A percentile compares a stretch with the other conserved stretches of the same genome.
phyloP scores from a whole-genome alignment of 2,113 vertebrate species.

The Melanostigma gelatinosum region DNA sequence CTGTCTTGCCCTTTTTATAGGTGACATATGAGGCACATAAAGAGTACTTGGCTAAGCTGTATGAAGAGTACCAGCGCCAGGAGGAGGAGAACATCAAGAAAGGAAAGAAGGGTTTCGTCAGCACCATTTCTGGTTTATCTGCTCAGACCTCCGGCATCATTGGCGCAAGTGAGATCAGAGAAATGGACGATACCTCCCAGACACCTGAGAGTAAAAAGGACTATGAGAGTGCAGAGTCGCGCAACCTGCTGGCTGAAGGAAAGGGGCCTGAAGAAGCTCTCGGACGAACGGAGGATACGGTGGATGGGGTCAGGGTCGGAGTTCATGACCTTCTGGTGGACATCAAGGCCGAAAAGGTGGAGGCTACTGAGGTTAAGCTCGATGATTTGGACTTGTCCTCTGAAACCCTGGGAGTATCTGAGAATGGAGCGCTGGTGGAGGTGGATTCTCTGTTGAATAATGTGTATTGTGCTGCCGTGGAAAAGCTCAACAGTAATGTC shows the following conservation, averaged over 20 bases:
- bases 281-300: slow-evolving; percentile 74
- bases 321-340: slow-evolving; percentile 93
- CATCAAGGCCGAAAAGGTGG: slow-evolving; percentile 98
- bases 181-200: slow-evolving; percentile 91
- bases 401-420: slow-evolving; percentile 87
- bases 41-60: slow-evolving; percentile 98
- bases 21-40: slow-evolving; percentile 98
- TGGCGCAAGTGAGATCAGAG: slow-evolving; percentile 86
- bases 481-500: slow-evolving; percentile 89
- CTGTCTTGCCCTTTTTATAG: slow-evolving; percentile 69
- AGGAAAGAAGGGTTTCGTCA: slow-evolving; percentile 95
- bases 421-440: slow-evolving; percentile 90
- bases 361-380: slow-evolving; percentile 96
- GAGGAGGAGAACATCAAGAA: slow-evolving; percentile 98
- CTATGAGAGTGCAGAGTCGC: slow-evolving; percentile 84
- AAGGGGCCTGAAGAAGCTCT: slow-evolving; percentile 86
- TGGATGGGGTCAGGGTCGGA: slow-evolving; percentile 88
- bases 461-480: slow-evolving; percentile 92
- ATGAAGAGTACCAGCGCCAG: slow-evolving; percentile 97
- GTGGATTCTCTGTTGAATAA: slow-evolving; percentile 93
- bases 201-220: slow-evolving; percentile 96
- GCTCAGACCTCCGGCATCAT: slow-evolving; percentile 88
- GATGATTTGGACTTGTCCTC: slow-evolving; percentile 94
- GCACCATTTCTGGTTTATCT: slow-evolving; percentile 97
- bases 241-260: slow-evolving; percentile 88